phyloP scores from a whole-genome alignment of 2,888 invertebrate species.

The Elysia crispata region DNA sequence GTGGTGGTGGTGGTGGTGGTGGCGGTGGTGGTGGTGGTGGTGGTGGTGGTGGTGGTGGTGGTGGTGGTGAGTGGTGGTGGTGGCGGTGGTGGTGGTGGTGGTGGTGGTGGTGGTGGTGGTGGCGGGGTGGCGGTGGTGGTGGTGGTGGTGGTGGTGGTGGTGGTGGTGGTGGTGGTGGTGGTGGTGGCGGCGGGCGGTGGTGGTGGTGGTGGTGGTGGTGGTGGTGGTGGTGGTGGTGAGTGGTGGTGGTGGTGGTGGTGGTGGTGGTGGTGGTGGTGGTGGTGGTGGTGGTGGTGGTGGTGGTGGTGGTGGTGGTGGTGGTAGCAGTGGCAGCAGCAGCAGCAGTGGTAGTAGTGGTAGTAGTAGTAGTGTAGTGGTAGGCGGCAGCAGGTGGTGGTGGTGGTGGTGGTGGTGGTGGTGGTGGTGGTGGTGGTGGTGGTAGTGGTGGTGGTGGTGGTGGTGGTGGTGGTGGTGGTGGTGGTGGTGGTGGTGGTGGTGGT shows the following conservation, averaged over 20 bases:
- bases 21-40: too few species aligned
- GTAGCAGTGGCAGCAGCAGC: background rate
- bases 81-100: too few species aligned
- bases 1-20: too few species aligned
- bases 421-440: background rate
- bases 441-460: background rate
- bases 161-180: too few species aligned
- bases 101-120: too few species aligned
- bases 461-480: background rate
- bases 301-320: background rate
- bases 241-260: background rate
- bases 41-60: too few species aligned
- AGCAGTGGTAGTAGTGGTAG: slow-evolving; percentile 9
- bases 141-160: too few species aligned
- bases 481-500: slow-evolving; percentile 20
- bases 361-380: too few species aligned
- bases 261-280: background rate
- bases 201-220: background rate
- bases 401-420: background rate
- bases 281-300: background rate
- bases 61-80: too few species aligned
- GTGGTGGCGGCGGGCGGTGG: background rate
- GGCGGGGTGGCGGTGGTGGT: too few species aligned
- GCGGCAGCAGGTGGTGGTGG: background rate
- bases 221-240: background rate